Percentiles rank a stretch among this genome's conserved stretches.
Conservation (phyloP, 1,140 invertebrate species). For the Lepidurus apus region DNA sequence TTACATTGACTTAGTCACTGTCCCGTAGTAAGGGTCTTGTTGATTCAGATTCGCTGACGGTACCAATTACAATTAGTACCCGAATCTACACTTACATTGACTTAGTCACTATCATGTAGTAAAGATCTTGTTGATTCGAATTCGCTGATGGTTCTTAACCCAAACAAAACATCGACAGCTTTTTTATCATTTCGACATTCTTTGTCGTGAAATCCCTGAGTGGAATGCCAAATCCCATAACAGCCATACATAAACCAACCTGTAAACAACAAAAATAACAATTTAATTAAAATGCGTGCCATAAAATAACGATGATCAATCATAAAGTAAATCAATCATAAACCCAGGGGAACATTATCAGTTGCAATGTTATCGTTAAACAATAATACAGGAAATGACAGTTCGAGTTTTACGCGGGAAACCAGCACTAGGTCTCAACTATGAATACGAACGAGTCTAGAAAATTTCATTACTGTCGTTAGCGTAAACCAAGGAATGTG, state of each 20-base stretch:
- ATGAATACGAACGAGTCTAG: too few relatives aligned
- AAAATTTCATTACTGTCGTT: too few relatives aligned
- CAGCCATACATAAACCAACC: neutral
- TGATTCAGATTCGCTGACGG: neutral
- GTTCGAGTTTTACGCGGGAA: too few relatives aligned
- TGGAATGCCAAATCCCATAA: slow-evolving; percentile 1
- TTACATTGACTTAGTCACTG: neutral
- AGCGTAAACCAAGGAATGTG: too few relatives aligned
- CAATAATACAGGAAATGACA: too few relatives aligned
- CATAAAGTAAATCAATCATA: too few relatives aligned
- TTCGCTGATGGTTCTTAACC: neutral
- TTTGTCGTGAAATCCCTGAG: neutral
- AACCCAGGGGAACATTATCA: too few relatives aligned
- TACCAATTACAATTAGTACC: neutral
- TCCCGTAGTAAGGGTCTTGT: neutral
- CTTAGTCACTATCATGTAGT: neutral
- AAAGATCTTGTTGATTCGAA: neutral
- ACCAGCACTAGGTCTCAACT: too few relatives aligned
- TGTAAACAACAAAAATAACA: neutral
- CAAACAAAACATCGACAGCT: neutral
- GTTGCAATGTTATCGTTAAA: too few relatives aligned
- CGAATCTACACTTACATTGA: neutral
- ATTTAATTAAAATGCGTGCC: too few relatives aligned
- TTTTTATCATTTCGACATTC: neutral
- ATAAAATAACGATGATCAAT: too few relatives aligned